phyloP scores from a whole-genome alignment of 2,888 invertebrate species.

The Drosophila paucipuncta region DNA sequence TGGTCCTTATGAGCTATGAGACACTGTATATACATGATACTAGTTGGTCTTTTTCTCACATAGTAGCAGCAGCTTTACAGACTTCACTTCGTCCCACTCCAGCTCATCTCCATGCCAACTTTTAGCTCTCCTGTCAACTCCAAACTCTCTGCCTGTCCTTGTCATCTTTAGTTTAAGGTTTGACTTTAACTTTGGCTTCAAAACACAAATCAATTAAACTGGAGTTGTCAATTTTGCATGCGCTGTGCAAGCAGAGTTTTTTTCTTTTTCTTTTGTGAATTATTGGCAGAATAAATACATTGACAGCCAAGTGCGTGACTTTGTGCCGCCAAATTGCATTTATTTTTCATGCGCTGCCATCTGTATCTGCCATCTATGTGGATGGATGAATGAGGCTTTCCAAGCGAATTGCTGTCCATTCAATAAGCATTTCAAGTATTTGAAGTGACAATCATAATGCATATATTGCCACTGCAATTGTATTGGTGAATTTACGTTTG shows the following conservation, averaged over 20 bases:
- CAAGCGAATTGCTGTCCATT: slow-evolving; percentile 76
- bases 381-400: slow-evolving; percentile 49
- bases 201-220: slow-evolving; percentile 22
- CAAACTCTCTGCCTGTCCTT: not conserved
- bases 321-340: slow-evolving; percentile 39
- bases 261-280: slow-evolving; percentile 45
- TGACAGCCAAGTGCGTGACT: slow-evolving; percentile 77
- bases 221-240: slow-evolving; percentile 66
- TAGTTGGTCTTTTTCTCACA: slow-evolving; percentile 9
- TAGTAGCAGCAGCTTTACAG: not conserved
- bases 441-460: slow-evolving; percentile 81
- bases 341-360: slow-evolving; percentile 48
- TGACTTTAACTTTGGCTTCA: not conserved
- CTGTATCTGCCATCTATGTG: slow-evolving; percentile 2
- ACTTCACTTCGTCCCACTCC: slow-evolving; percentile 58
- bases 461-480: slow-evolving; percentile 63
- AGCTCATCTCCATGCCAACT: slow-evolving; percentile 42
- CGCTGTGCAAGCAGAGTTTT: slow-evolving; percentile 47
- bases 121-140: slow-evolving; percentile 4
- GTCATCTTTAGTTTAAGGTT: not conserved
- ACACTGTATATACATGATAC: not conserved
- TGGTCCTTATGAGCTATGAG: too few relatives aligned
- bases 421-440: slow-evolving; percentile 75
- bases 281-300: slow-evolving; percentile 76
- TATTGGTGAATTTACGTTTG: slow-evolving; percentile 44